phyloP scores from a whole-genome alignment of 2,888 invertebrate species.

The Sylvicola cinctus region DNA sequence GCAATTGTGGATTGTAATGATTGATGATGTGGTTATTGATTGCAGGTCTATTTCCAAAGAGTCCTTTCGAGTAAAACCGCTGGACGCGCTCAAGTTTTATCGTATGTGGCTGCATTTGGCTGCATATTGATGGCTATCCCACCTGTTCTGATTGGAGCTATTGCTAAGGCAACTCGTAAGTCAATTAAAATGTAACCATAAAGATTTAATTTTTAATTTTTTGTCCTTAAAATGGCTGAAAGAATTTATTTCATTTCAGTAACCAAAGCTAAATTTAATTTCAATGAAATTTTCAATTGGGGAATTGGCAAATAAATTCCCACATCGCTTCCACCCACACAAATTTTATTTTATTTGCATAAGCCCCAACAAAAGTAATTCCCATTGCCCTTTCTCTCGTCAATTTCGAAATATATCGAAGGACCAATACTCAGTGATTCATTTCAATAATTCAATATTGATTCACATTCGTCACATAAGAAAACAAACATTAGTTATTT shows the following conservation, averaged over 20 bases:
- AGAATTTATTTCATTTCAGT: slow-evolving; percentile 1
- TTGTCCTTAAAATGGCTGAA: neutral
- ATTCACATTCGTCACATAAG: no score
- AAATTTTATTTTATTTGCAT: no score
- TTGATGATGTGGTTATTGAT: neutral
- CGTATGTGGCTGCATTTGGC: slow-evolving; percentile 88
- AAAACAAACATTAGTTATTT: no score
- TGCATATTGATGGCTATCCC: slow-evolving; percentile 96
- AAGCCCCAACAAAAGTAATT: no score
- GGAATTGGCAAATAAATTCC: no score
- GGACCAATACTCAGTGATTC: no score
- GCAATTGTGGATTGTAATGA: neutral
- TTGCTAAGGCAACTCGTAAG: slow-evolving; percentile 84
- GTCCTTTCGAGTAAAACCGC: slow-evolving; percentile 94
- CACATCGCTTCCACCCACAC: no score
- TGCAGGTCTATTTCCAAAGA: slow-evolving; percentile 87
- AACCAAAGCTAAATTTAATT: no score
- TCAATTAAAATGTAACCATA: neutral
- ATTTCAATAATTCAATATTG: no score
- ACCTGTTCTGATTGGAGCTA: slow-evolving; percentile 89
- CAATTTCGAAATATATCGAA: no score
- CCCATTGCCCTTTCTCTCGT: no score
- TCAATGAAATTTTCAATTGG: no score
- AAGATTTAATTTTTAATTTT: slow-evolving; percentile 7
- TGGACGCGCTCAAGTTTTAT: slow-evolving; percentile 76